These are phyloP conservation scores for Menidia menidia DNA, from an alignment of 2,797 vertebrate genomes.

Conservation along the genomic window DNA sequence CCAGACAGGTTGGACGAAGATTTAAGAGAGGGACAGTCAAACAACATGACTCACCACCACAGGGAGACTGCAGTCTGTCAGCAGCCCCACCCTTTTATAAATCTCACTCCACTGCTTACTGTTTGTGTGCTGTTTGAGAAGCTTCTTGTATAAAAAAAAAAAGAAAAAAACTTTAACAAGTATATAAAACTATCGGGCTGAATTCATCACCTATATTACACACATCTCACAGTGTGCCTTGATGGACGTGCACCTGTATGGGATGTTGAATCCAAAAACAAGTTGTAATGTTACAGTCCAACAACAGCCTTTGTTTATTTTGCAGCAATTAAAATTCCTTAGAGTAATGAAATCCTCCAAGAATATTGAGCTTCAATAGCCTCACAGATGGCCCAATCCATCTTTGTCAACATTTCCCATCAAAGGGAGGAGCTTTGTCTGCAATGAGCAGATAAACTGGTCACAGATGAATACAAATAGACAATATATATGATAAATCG, in stretches of 20 bases:
- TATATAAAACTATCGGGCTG: constrained; percentile 29
- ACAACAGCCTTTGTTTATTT: constrained; percentile 65
- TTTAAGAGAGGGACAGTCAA: constrained; percentile 53
- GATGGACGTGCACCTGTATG: constrained; percentile 36
- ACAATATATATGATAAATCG: constrained; percentile 76
- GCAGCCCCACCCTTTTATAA: constrained; percentile 46
- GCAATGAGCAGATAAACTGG: constrained; percentile 76
- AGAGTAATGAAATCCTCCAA: constrained; percentile 71
- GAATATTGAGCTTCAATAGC: constrained; percentile 77
- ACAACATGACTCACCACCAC: constrained; percentile 59
- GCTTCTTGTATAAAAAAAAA: constrained; percentile 16
- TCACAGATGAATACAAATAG: constrained; percentile 80
- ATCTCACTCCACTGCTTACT: constrained; percentile 26
- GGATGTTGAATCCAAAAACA: constrained; percentile 57
- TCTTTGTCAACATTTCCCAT: constrained; percentile 77
- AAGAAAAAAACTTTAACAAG: not conserved
- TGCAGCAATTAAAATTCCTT: constrained; percentile 77
- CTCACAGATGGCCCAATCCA: constrained; percentile 76
- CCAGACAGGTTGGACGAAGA: constrained; percentile 54
- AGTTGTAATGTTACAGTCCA: constrained; percentile 62
- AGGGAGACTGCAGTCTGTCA: constrained; percentile 47
- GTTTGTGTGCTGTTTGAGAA: constrained; percentile 9
- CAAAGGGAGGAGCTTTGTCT: constrained; percentile 56
- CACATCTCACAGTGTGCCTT: constrained; percentile 6
- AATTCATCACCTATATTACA: constrained; percentile 17